Evolutionary conservation across 1,140 invertebrate genomes (phyloP), one percentile per base, ranked within the genome.

Genomic region (Proctacanthus coquilletti): DNA sequence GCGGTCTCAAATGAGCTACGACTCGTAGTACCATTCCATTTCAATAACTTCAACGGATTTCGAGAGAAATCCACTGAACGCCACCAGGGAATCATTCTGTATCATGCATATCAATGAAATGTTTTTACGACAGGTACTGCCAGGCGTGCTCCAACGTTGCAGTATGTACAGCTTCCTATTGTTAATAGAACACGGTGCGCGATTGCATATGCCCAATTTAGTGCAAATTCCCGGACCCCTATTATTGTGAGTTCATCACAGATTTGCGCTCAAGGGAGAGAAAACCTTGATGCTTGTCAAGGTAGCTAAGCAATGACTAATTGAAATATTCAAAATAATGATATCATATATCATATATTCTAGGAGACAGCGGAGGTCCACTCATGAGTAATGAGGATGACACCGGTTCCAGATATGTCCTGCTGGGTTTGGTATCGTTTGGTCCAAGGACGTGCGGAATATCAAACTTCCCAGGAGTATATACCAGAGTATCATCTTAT

Each of bases 361-460:
- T 47, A 18, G 72, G 73, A 2, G 75, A 79, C 41, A 74, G 70
- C n/a, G 76, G 75, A 0, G 76, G 76, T 3, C 76, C 76, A 0
- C 56, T 80, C 1, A 71, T 77, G 68, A n/a, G n/a, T n/a, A n/a
- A n/a, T n/a, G 66, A 66, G 40, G 57, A 66, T 10, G 53, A 61
- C 18, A 41, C 48, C 18, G 52, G 60, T 2, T 60, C 53, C 2
- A 47, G 49, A 2, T 32, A 43, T 70, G 64, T 69, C 18, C 53
- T 80, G 17, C 55, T 76, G 1, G 79, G 77, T 2, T 57, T 81
- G 14, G 74, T 81, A 0, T 80, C 77, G 2, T 80, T 71, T 47
- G 79, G 80, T 0, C 64, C 69, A 2, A 68, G 65, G 21, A 49
- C 60, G 1, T 81, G 78, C 35, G 56, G 56, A 0, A 42, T 56